Conservation (phyloP, 1,140 invertebrate genomes). For the Ctenoplectra terminalis region DNA sequence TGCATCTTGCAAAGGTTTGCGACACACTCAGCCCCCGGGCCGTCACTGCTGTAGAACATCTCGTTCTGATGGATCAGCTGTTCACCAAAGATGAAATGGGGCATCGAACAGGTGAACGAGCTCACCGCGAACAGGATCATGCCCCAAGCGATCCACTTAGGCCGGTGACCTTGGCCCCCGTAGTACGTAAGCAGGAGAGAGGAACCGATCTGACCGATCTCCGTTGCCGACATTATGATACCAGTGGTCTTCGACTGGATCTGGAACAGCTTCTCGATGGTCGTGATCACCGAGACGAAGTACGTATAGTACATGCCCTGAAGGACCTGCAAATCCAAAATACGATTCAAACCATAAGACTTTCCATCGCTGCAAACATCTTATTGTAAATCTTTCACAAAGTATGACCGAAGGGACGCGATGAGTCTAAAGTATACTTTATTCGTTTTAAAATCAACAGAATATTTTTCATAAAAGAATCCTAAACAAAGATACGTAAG, state of each 20-base stretch:
- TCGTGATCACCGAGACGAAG: conserved; percentile 98
- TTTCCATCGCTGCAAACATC: no score
- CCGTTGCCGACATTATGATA: conserved; percentile 95
- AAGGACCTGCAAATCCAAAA: conserved; percentile 83
- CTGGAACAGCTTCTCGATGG: conserved; percentile 97
- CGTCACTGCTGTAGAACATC: conserved; percentile 83
- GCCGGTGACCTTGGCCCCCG: conserved; percentile 95
- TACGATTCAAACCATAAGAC: neutral
- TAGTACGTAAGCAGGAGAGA: conserved; percentile 96
- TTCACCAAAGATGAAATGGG: conserved; percentile 91
- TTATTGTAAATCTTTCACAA: no score
- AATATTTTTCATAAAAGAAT: no score
- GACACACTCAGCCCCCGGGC: conserved; percentile 67
- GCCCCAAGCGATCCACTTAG: conserved; percentile 97
- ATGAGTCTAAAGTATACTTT: no score
- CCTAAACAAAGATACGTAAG: no score
- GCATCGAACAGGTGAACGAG: conserved; percentile 93
- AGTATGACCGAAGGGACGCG: no score
- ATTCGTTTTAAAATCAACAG: no score
- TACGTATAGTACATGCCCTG: conserved; percentile 98
- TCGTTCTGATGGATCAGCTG: conserved; percentile 87
- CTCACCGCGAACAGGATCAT: conserved; percentile 95
- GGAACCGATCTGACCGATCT: conserved; percentile 96
- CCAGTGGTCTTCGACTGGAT: conserved; percentile 97
- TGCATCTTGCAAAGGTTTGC: conserved; percentile 79